Evolutionary conservation across 2,888 invertebrate species (phyloP).

Genomic region (Napeogenes sylphis): DNA sequence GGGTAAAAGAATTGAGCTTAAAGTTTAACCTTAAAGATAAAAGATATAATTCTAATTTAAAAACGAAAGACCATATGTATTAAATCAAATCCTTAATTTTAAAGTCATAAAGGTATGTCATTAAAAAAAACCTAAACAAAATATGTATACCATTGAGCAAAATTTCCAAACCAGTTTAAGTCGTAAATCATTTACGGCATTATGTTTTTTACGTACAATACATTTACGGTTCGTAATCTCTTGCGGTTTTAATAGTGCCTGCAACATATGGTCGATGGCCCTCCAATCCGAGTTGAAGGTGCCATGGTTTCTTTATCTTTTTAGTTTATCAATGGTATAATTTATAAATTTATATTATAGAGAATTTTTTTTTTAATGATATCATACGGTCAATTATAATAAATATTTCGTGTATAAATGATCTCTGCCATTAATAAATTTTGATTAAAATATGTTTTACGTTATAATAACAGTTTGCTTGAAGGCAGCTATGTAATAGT

Average conservation of each 20-base stretch:
- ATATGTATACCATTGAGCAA: not conserved
- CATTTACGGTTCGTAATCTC: not conserved
- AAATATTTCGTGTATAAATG: no score
- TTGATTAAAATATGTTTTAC: no score
- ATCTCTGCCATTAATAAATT: no score
- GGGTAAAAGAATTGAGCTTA: no score
- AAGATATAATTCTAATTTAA: no score
- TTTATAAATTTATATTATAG: no score
- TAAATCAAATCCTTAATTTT: not conserved
- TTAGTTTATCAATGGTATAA: conserved; percentile 1
- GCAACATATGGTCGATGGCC: conserved; percentile 57
- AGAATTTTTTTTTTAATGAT: no score
- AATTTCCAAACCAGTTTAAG: not conserved
- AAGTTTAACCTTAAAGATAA: no score
- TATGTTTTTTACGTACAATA: not conserved
- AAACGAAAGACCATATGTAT: not conserved
- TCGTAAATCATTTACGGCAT: not conserved
- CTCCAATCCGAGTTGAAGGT: conserved; percentile 28
- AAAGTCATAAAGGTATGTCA: no score
- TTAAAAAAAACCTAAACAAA: not conserved
- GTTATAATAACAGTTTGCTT: no score
- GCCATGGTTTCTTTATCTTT: conserved; percentile 8
- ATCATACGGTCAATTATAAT: no score
- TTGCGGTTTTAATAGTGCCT: not conserved
- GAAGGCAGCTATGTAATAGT: no score